Base-by-base conservation (phyloP, 2,888 invertebrate genomes). In the Drosophila demipolita region DNA sequence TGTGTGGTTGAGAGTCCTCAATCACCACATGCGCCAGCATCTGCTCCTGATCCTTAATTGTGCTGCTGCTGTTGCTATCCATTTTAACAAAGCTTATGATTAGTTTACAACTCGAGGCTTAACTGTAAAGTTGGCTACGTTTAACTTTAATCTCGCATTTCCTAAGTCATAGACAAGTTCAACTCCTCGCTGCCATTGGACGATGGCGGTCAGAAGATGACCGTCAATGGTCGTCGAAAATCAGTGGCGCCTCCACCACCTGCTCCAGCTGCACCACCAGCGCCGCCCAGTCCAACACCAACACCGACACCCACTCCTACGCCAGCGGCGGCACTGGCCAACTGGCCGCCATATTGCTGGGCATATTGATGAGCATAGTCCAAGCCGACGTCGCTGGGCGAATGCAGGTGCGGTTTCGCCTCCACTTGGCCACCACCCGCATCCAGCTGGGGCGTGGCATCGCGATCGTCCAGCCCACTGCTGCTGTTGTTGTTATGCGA, bases 151-250 rank as follows among this genome's bases (percentile, higher is more conserved):
- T 86, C 90, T 90, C 90, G 84, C 80, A 65, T 90, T 86, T 82
- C 63, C 82, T 91, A 91, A 80, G 92, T 91, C 87, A 91, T 91
- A 73, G 91, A 92, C 84, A 92, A 83, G 84, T 91, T 92, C 52
- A 92, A 79, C 86, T 91, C 92, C 77, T 90, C 91, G 72, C 90
- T 90, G 66, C 92, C 91, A 60, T 89, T 88, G 73, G 91, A 90
- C 80, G 92, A 90, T 85, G 92, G 92, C 89, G 93, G 93, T 93
- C 93, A 93, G 92, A 93, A 93, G 90, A 93, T 93, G 74, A 93
- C 93, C 26, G 93, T 93, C 38, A 93, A 80, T 35, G 93, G 93
- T 68, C 93, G 89, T 15, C 93, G 91, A 78, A 93, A 93, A 75
- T 93, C 93, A 49, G 87, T 68, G 54, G 83, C 83, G 15, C 91